These are phyloP conservation scores for Colletes latitarsis DNA, from an alignment of 1,140 invertebrate genomes.

Conservation along the genomic window DNA sequence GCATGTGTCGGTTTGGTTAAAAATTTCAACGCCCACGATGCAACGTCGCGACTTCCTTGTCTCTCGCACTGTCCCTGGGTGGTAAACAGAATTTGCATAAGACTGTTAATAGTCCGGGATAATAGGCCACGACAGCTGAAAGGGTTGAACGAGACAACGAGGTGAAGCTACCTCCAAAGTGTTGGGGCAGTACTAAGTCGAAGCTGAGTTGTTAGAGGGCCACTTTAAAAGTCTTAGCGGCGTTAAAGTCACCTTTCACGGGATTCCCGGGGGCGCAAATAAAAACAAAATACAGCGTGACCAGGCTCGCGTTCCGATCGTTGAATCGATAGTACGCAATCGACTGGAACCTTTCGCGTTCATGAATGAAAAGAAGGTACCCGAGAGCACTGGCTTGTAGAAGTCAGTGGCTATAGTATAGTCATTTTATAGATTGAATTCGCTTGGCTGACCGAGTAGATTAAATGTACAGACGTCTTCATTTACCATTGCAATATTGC, in stretches of 20 bases:
- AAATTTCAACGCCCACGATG: neutral
- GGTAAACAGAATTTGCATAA: slow-evolving; percentile 66
- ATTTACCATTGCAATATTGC: neutral
- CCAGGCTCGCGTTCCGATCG: neutral
- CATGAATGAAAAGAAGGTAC: slow-evolving; percentile 19
- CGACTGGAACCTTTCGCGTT: slow-evolving; percentile 21
- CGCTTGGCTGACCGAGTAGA: neutral
- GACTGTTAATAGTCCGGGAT: slow-evolving; percentile 61
- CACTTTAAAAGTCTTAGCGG: slow-evolving; percentile 31
- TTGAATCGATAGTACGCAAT: slow-evolving; percentile 22
- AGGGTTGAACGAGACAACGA: slow-evolving; percentile 2
- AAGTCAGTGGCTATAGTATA: slow-evolving; percentile 13
- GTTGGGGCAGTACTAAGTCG: slow-evolving; percentile 11
- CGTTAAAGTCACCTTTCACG: slow-evolving; percentile 12
- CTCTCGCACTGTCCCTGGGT: slow-evolving; percentile 9
- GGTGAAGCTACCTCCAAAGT: slow-evolving; percentile 37
- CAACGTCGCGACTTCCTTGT: neutral
- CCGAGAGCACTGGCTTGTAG: slow-evolving; percentile 5
- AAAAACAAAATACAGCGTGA: slow-evolving; percentile 32
- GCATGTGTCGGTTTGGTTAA: neutral
- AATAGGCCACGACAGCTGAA: slow-evolving; percentile 37
- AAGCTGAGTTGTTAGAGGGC: slow-evolving; percentile 40
- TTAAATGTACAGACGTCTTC: slow-evolving; percentile 16
- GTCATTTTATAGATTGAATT: slow-evolving; percentile 29
- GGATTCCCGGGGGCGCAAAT: slow-evolving; percentile 1